phyloP scores from a whole-genome alignment of 2,888 invertebrate species.

The Lasioglossum lativentre region DNA sequence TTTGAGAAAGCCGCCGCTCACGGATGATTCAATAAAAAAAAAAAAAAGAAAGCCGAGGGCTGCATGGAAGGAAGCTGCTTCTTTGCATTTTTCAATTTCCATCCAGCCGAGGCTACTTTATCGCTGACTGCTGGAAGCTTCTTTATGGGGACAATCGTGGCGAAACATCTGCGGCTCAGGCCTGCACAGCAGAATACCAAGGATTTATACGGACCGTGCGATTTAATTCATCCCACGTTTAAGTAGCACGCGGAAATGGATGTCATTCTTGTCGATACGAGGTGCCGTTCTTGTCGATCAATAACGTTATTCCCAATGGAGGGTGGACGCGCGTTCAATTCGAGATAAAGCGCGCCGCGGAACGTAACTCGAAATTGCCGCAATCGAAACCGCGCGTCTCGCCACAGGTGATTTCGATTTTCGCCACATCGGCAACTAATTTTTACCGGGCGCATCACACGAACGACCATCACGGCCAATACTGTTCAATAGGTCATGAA shows the following conservation, averaged over 20 bases:
- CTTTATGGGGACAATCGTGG: slow-evolving; percentile 76
- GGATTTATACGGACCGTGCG: slow-evolving; percentile 67
- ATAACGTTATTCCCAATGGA: slow-evolving; percentile 64
- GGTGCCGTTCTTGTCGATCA: slow-evolving; percentile 59
- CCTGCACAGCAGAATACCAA: slow-evolving; percentile 51
- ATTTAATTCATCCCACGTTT: slow-evolving; percentile 72
- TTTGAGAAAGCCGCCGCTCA: slow-evolving; percentile 13
- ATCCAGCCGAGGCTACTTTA: slow-evolving; percentile 67
- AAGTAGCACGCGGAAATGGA: slow-evolving; percentile 67
- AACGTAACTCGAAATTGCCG: slow-evolving; percentile 17
- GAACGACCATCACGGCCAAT: not conserved
- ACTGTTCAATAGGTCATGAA: not conserved
- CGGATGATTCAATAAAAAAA: slow-evolving; percentile 25
- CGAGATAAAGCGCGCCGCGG: slow-evolving; percentile 23
- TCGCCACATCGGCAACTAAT: not conserved
- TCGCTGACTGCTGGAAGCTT: slow-evolving; percentile 66
- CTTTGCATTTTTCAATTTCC: slow-evolving; percentile 77
- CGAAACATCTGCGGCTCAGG: slow-evolving; percentile 77
- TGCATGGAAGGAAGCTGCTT: slow-evolving; percentile 28
- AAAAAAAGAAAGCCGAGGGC: not conserved
- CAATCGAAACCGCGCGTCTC: slow-evolving; percentile 17
- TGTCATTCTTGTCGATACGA: slow-evolving; percentile 67
- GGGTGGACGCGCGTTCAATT: slow-evolving; percentile 51
- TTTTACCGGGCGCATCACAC: not conserved
- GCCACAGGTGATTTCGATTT: slow-evolving; percentile 14